These are phyloP conservation scores for Spisula solida DNA, from an alignment of 2,888 invertebrate species.

Conservation along the genomic window DNA sequence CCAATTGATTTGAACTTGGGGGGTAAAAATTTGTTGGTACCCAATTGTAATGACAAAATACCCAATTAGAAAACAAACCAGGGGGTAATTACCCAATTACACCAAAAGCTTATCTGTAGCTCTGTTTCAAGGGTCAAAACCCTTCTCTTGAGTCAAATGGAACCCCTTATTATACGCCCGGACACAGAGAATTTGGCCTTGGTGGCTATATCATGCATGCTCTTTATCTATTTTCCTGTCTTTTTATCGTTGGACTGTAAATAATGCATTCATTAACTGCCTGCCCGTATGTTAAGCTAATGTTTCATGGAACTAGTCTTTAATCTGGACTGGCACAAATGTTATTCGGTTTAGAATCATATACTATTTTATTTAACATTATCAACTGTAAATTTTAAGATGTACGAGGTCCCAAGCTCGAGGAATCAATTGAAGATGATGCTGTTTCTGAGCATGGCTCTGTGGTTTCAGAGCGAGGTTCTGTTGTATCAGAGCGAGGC, in stretches of 20 bases:
- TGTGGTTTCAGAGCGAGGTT: slow-evolving; percentile 21
- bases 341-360: background rate
- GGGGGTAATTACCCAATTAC: too few species aligned
- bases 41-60: too few species aligned
- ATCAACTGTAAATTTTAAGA: slow-evolving; percentile 43
- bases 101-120: too few species aligned
- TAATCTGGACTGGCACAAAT: background rate
- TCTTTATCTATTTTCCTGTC: background rate
- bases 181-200: too few species aligned
- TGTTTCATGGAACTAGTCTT: background rate
- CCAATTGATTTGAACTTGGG: too few species aligned
- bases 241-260: too few species aligned
- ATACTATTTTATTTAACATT: background rate
- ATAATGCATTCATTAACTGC: background rate
- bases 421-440: slow-evolving; percentile 35
- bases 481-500: slow-evolving; percentile 37
- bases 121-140: too few species aligned
- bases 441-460: slow-evolving; percentile 62
- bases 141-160: too few species aligned
- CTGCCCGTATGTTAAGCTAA: background rate
- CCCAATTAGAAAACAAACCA: too few species aligned
- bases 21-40: too few species aligned
- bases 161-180: too few species aligned
- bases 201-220: too few species aligned
- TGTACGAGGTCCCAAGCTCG: slow-evolving; percentile 59